Evolutionary conservation across 2,888 invertebrate species (phyloP), one percentile per base, ranked within the genome.

Genomic region (Hirtodrosophila duncani): DNA sequence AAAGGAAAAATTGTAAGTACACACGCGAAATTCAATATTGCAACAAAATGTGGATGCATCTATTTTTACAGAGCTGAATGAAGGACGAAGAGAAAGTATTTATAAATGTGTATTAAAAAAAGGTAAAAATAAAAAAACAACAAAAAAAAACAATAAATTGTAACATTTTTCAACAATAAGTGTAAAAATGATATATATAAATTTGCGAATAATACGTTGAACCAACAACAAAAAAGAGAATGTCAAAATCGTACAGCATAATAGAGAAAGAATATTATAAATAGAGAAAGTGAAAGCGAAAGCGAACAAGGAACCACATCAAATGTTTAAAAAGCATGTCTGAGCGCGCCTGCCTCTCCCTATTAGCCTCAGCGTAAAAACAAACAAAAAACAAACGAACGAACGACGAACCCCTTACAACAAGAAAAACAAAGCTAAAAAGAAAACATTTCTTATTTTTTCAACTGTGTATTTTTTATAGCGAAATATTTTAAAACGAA

Each of bases 21-120:
- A n/a, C n/a, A n/a, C n/a, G n/a, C 44, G 42, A 49, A 66, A 59
- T 46, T 44, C 51, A 52, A 57, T 50, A 17, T 29, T 24, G 39
- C 18, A 46, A 46, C 36, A 51, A 21, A 2, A 42, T 17, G 38
- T 42, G 37, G 37, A 58, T n/a, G 79, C 60, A 80, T 83, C 80
- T 83, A 83, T 83, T 83, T 83, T 83, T 82, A 83, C 82, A 83
- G 68, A 80, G 62, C 43, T 63, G 59, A 66, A 61, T 24, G 53
- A 58, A 55, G 64, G 60, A 62, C 49, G 44, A 59, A 57, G 58
- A 63, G 53, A 63, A 41, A 71, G 58, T 63, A 58, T 67, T 77
- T 56, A 29, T 45, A 61, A 48, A 65, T 75, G 67, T 78, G 68
- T 81, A 78, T 79, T 69, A 51, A 58, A 65, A 63, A 60, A 56